Evolutionary conservation across 2,113 vertebrate species (phyloP).

Genomic region (Carassius gibelio): DNA sequence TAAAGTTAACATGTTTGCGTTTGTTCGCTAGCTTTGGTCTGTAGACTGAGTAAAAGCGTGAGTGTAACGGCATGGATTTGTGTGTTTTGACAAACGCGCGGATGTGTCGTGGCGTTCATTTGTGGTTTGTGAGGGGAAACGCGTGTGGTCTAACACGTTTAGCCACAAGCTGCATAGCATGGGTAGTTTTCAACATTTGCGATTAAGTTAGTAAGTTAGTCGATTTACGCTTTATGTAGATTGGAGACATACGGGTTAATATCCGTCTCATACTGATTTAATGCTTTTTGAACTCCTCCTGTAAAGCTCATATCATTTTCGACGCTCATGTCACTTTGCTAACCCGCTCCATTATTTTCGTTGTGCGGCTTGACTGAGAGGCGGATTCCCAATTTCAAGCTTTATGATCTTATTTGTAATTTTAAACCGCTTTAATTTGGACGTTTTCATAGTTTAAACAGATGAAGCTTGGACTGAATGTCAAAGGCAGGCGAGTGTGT

Average conservation of each 20-base stretch:
- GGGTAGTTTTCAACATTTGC: background rate
- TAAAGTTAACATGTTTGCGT: too few relatives aligned
- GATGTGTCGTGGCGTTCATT: constrained; percentile 17
- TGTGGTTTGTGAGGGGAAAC: background rate
- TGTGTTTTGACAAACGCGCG: background rate
- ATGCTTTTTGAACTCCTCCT: background rate
- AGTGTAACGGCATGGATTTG: background rate
- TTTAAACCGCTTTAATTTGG: background rate
- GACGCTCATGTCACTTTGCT: background rate
- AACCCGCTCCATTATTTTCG: background rate
- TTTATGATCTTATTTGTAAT: background rate
- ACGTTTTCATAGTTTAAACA: background rate
- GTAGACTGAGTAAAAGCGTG: background rate
- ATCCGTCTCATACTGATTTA: background rate
- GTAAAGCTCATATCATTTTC: background rate
- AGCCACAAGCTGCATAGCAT: background rate
- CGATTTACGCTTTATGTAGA: background rate
- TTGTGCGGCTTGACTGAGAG: background rate
- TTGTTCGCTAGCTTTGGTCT: background rate
- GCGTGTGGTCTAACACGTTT: constrained; percentile 19
- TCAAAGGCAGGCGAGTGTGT: background rate
- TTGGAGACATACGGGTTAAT: background rate
- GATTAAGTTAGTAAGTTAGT: background rate
- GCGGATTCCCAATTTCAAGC: background rate
- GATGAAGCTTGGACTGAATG: background rate